Evolutionary conservation across 53 echinoderm and acorn worm genomes (phyloP).

Genomic region (Astropecten irregularis): DNA sequence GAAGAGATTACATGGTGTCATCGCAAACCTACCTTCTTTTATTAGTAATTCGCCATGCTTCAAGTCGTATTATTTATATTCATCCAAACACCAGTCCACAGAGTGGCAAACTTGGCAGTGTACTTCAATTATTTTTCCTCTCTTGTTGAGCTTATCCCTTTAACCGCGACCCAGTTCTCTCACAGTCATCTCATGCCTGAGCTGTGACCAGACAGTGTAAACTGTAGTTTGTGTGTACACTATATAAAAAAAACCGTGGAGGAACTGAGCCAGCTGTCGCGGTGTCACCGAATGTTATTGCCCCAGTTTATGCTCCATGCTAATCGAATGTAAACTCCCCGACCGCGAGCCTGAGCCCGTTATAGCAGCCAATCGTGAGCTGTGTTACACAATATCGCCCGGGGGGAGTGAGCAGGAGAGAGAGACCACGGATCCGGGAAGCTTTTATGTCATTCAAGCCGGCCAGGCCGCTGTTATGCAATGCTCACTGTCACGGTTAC

Average conservation of each 20-base stretch:
- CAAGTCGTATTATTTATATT: no score
- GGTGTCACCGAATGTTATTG: constrained; percentile 42
- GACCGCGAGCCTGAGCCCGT: not conserved
- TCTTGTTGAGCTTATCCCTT: constrained; percentile 36
- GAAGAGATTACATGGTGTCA: no score
- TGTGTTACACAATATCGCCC: constrained; percentile 51
- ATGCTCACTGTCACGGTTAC: constrained; percentile 51
- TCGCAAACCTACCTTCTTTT: no score
- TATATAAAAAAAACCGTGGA: no score
- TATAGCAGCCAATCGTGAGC: constrained; percentile 19
- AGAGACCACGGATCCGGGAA: constrained; percentile 7
- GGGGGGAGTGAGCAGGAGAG: not conserved
- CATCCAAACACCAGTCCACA: no score
- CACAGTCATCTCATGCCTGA: not conserved
- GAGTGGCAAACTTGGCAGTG: no score
- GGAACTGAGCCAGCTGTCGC: constrained; percentile 17
- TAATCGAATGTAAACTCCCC: constrained; percentile 50
- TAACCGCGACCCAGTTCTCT: constrained; percentile 24
- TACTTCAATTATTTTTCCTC: no score
- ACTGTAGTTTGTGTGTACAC: not conserved
- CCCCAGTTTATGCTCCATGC: constrained; percentile 43
- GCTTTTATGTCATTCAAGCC: constrained; percentile 37
- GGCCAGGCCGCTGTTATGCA: constrained; percentile 40
- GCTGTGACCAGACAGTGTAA: no score
- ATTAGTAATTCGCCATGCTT: no score